Percentiles rank a stretch among this genome's conserved stretches.
phyloP scores from a whole-genome alignment of 92 coral and sea anemone genomes.

The Paramuricea clavata region DNA sequence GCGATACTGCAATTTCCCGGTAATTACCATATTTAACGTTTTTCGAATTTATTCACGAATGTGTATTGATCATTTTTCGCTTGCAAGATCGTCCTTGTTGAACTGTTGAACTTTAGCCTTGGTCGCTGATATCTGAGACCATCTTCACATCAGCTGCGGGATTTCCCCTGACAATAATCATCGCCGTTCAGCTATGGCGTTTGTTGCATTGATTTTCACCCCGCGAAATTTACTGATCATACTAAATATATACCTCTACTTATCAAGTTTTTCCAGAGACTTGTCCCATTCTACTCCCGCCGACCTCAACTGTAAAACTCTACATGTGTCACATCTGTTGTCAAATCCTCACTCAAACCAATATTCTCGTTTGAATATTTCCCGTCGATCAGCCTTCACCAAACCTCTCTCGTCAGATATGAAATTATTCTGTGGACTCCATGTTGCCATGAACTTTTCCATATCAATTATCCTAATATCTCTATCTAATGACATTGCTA shows the following conservation, averaged over 20 bases:
- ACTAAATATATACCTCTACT: too few species aligned
- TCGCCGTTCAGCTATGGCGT: too few species aligned
- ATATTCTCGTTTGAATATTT: not conserved
- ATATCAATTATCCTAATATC: not conserved
- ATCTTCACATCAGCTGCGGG: too few species aligned
- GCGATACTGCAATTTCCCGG: too few species aligned
- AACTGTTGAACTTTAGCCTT: not conserved
- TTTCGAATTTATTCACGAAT: too few species aligned
- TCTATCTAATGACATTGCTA: not conserved
- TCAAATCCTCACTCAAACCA: not conserved
- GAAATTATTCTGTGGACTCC: not conserved
- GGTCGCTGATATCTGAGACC: not conserved
- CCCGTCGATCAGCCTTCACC: not conserved
- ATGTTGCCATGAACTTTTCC: not conserved
- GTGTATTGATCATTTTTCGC: not conserved
- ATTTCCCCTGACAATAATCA: too few species aligned
- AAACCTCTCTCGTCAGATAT: not conserved
- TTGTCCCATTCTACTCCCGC: not conserved
- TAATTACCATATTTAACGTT: too few species aligned
- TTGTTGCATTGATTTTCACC: too few species aligned
- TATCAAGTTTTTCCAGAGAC: too few species aligned
- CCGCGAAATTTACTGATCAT: too few species aligned
- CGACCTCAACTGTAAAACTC: not conserved
- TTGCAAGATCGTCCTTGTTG: not conserved
- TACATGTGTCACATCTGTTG: not conserved